Base-by-base conservation (phyloP, 2,888 invertebrate species). In the Ophion costatus region DNA sequence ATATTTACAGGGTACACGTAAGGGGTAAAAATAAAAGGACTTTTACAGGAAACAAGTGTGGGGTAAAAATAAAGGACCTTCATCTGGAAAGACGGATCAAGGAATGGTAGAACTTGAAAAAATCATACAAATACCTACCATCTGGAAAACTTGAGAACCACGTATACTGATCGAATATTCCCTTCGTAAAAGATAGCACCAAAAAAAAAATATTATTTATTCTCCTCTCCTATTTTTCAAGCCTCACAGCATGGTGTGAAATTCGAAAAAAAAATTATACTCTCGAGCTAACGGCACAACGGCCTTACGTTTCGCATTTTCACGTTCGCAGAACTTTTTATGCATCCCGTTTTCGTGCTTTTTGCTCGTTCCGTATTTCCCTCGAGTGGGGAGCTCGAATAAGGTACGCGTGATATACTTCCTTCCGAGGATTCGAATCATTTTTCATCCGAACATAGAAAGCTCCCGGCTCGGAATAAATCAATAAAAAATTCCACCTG, bases 361-460 rank as follows among this genome's bases (percentile, higher is more conserved):
- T 57, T 80, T 76, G 57, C 45, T 79, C 82, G 82, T 79, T 66
- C 45, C 75, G 70, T 84, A 78, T 84, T 81, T 84, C 77, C 84
- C 77, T 45, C 56, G 84, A 76, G 83, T 75, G 64, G 24, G 45
- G 56, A 56, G 38, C 70, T 14, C 56, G n/a, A 59, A 67, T 74
- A 67, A 67, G 45, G 45, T 45, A 45, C 67, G 59, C 69, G 42
- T 61, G 61, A 69, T 77, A 59, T 67, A 69, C 45, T 38, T 24
- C 56, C 33, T 33, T 22, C 33, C 76, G 57, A 67, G 51, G 38
- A 42, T 57, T 77, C 24, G 57, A 77, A 66, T 76, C 22, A 76
- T 76, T 57, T 67, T 76, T 76, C 57, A 76, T 66, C 38, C 20
- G 66, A 76, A 67, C 57, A 38, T 57, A 76, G 33, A 76, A 51